These are phyloP conservation scores for Temnothorax ravouxi DNA, from an alignment of 2,888 invertebrate genomes.

Conservation along the genomic window DNA sequence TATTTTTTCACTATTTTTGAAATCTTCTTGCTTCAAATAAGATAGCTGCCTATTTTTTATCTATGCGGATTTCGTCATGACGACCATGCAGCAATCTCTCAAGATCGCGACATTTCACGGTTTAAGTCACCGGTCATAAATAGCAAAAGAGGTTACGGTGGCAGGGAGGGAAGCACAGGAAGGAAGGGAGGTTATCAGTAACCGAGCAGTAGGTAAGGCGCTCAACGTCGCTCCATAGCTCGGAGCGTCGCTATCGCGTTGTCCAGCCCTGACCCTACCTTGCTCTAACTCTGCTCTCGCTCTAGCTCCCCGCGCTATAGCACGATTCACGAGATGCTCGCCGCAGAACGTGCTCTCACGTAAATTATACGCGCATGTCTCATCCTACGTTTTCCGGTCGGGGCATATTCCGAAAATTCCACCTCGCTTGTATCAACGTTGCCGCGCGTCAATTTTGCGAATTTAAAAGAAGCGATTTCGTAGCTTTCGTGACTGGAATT, in stretches of 20 bases:
- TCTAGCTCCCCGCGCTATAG: conserved; percentile 64
- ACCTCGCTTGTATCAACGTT: conserved; percentile 48
- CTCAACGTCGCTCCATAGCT: conserved; percentile 79
- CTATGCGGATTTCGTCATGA: background rate
- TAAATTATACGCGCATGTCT: conserved; percentile 71
- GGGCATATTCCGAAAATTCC: conserved; percentile 54
- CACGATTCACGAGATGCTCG: conserved; percentile 58
- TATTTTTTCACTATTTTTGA: background rate
- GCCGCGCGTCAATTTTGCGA: conserved; percentile 38
- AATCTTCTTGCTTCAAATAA: background rate
- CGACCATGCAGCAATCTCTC: conserved; percentile 71
- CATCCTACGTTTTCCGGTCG: conserved; percentile 49
- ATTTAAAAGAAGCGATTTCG: conserved; percentile 49
- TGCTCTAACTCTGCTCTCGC: conserved; percentile 68
- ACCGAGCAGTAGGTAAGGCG: conserved; percentile 77
- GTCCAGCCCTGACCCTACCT: conserved; percentile 80
- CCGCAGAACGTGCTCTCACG: conserved; percentile 58
- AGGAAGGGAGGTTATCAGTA: conserved; percentile 74
- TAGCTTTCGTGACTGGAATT: conserved; percentile 38
- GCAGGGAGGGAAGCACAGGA: conserved; percentile 36
- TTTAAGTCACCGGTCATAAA: conserved; percentile 80
- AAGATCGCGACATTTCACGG: conserved; percentile 73
- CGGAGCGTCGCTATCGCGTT: conserved; percentile 81
- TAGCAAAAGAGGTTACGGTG: conserved; percentile 71
- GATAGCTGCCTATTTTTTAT: conserved; percentile 13